phyloP scores from a whole-genome alignment of 1,140 invertebrate genomes.

The Diuraphis noxia region DNA sequence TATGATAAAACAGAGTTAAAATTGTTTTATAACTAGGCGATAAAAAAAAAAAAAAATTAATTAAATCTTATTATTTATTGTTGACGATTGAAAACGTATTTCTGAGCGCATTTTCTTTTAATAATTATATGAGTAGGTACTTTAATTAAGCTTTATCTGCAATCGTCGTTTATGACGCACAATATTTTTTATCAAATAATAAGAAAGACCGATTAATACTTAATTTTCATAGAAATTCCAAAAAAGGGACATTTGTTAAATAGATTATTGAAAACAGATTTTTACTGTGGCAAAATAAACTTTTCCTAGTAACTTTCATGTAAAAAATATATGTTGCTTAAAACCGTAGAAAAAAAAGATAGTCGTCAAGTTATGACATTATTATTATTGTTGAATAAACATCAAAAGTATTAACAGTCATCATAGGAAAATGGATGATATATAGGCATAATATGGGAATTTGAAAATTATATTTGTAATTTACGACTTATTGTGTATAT shows the following conservation, averaged over 20 bases:
- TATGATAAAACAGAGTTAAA: too few relatives aligned
- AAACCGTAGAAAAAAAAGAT: background rate
- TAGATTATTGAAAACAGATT: background rate
- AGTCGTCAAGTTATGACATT: background rate
- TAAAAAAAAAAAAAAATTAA: too few relatives aligned
- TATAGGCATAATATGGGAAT: background rate
- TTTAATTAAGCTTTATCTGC: background rate
- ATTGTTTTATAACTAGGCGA: background rate
- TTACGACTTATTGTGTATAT: too few relatives aligned
- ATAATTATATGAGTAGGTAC: background rate
- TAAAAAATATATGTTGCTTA: background rate
- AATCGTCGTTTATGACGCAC: background rate
- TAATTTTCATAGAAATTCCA: background rate
- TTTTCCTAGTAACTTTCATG: background rate
- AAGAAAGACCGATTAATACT: background rate
- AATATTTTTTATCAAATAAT: conserved; percentile 3
- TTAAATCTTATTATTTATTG: background rate
- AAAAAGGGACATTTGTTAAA: background rate
- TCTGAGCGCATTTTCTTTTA: background rate
- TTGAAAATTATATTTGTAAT: background rate
- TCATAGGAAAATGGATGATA: background rate
- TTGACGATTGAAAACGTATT: background rate
- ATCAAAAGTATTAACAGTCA: background rate
- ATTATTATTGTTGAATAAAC: background rate
- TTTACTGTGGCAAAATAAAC: background rate